These are phyloP conservation scores for Thera obeliscata DNA, from an alignment of 2,888 invertebrate species.

Conservation along the genomic window DNA sequence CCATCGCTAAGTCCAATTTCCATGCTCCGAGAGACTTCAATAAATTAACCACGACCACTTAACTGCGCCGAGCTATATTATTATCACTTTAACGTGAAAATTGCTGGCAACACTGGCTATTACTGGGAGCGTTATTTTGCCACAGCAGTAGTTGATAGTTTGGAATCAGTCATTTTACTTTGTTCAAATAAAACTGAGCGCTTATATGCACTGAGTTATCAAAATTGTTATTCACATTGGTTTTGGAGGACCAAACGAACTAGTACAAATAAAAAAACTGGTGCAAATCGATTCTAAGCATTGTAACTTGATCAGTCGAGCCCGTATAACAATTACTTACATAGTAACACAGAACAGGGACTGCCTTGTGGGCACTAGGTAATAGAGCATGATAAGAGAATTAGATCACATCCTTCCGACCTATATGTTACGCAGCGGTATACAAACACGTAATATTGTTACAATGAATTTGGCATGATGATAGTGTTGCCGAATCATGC, in stretches of 20 bases:
- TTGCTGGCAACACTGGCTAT: conserved; percentile 38
- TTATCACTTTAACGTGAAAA: conserved; percentile 42
- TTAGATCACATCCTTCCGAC: conserved; percentile 57
- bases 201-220: too few species aligned
- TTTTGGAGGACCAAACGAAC: too few species aligned
- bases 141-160: conserved; percentile 2
- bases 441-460: conserved; percentile 32
- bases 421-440: conserved; percentile 26
- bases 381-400: conserved; percentile 49
- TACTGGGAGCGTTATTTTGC: conserved; percentile 30
- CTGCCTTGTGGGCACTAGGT: conserved; percentile 25
- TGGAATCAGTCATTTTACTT: conserved; percentile 11
- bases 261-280: too few species aligned
- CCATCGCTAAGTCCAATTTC: conserved; percentile 34
- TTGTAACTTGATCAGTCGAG: not conserved
- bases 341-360: conserved; percentile 4
- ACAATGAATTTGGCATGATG: conserved; percentile 16
- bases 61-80: conserved; percentile 35
- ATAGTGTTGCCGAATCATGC: conserved; percentile 1
- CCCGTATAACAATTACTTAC: not conserved
- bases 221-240: too few species aligned
- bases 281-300: too few species aligned
- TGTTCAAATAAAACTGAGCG: not conserved
- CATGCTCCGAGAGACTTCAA: conserved; percentile 33
- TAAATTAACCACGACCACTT: conserved; percentile 40